Evolutionary conservation across 2,888 invertebrate species (phyloP).

Genomic region (Eubasilissa splendida): DNA sequence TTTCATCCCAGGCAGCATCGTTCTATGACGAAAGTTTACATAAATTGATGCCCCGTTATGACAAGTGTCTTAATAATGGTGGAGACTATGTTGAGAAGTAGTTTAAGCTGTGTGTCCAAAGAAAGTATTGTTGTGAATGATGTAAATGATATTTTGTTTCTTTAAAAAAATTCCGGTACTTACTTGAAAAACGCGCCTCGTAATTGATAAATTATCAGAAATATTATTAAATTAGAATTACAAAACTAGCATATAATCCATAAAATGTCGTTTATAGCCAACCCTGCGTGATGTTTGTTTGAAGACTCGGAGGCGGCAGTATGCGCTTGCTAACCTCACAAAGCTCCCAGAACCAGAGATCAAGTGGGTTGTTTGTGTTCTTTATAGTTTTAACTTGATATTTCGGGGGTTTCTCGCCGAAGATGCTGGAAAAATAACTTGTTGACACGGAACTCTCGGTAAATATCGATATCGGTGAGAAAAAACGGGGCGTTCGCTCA

Average conservation of each 20-base stretch:
- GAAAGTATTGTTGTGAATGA: too few species aligned
- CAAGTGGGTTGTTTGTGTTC: constrained; percentile 50
- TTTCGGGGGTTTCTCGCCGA: neutral
- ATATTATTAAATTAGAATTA: too few species aligned
- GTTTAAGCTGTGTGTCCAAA: too few species aligned
- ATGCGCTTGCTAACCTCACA: neutral
- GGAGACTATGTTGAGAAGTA: too few species aligned
- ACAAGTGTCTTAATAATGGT: too few species aligned
- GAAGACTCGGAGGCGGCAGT: constrained; percentile 32
- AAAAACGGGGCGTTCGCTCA: neutral
- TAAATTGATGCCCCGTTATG: too few species aligned
- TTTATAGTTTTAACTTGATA: constrained; percentile 29
- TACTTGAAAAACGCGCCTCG: too few species aligned
- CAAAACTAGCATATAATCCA: neutral
- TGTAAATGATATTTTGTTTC: too few species aligned
- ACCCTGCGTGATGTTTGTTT: constrained; percentile 42
- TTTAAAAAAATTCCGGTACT: too few species aligned
- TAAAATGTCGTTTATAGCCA: neutral
- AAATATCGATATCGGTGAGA: constrained; percentile 6
- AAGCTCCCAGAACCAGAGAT: constrained; percentile 27
- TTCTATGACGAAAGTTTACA: too few species aligned
- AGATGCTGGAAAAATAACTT: constrained; percentile 7
- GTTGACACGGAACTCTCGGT: constrained; percentile 1
- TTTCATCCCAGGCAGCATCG: too few species aligned
- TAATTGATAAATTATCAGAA: too few species aligned